Conservation (phyloP, 2,888 invertebrate species). For the Himalopsyche anomala region DNA sequence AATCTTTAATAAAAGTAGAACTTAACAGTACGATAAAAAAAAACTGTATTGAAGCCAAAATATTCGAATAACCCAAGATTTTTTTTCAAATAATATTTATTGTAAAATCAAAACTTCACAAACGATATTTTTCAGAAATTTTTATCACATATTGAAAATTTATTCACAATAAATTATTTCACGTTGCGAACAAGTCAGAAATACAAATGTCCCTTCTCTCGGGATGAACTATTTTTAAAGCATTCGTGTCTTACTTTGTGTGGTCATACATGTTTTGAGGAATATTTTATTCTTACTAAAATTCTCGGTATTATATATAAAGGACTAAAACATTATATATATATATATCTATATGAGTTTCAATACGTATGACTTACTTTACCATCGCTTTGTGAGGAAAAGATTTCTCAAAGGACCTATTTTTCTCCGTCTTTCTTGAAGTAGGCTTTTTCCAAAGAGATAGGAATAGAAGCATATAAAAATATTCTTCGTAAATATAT, state of each 20-base stretch:
- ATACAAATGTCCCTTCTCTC: neutral
- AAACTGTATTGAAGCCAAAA: too few species aligned
- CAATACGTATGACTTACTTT: neutral
- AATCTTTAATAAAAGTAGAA: too few species aligned
- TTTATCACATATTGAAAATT: too few species aligned
- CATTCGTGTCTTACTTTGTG: neutral
- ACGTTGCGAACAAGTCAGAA: too few species aligned
- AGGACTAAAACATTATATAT: conserved; percentile 13
- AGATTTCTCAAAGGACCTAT: neutral
- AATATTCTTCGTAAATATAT: too few species aligned
- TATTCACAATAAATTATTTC: too few species aligned
- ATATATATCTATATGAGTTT: neutral
- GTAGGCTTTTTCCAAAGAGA: neutral
- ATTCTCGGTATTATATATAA: neutral
- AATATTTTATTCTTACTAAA: neutral
- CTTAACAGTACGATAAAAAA: too few species aligned
- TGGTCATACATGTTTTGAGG: neutral
- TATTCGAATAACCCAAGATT: too few species aligned
- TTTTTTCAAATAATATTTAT: too few species aligned
- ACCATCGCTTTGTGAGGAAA: neutral
- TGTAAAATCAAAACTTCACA: too few species aligned
- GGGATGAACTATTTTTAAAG: neutral
- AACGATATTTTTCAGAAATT: too few species aligned
- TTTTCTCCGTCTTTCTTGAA: neutral
- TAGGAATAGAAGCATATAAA: neutral